phyloP scores from a whole-genome alignment of 2,113 vertebrate species.

The Eurypyga helias region DNA sequence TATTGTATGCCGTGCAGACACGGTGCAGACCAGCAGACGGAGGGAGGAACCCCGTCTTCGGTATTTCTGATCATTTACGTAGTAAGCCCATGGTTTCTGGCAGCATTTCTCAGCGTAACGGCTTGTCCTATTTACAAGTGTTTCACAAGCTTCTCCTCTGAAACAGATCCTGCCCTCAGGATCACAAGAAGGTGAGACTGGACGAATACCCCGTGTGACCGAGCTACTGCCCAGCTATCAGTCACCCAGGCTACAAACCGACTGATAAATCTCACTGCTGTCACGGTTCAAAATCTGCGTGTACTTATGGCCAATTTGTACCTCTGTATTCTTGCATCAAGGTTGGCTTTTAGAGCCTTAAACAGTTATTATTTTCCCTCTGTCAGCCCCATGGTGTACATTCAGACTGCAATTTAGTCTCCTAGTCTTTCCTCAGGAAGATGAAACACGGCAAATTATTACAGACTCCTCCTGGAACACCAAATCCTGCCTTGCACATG shows the following conservation, averaged over 20 bases:
- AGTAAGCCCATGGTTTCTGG: background rate
- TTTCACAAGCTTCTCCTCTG: background rate
- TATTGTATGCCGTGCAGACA: background rate
- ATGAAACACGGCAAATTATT: background rate
- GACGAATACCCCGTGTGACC: background rate
- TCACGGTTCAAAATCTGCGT: background rate
- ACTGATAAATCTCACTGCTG: background rate
- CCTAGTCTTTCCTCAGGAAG: background rate
- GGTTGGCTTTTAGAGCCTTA: background rate
- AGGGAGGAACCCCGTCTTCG: background rate
- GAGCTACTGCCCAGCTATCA: background rate
- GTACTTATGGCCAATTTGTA: background rate
- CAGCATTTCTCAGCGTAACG: background rate
- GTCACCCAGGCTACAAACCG: accelerated
- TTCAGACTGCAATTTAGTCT: too few species aligned
- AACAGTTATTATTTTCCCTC: too few species aligned
- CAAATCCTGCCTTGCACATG: background rate
- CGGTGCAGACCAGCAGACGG: too few species aligned
- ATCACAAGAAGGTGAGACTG: accelerated
- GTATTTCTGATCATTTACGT: background rate
- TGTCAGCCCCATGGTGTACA: background rate
- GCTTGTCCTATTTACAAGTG: background rate
- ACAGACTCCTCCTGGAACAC: background rate
- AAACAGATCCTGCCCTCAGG: background rate
- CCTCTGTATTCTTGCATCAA: background rate